These are phyloP conservation scores for Berghia stephanieae DNA, from an alignment of 1,140 invertebrate genomes.

Conservation along the genomic window DNA sequence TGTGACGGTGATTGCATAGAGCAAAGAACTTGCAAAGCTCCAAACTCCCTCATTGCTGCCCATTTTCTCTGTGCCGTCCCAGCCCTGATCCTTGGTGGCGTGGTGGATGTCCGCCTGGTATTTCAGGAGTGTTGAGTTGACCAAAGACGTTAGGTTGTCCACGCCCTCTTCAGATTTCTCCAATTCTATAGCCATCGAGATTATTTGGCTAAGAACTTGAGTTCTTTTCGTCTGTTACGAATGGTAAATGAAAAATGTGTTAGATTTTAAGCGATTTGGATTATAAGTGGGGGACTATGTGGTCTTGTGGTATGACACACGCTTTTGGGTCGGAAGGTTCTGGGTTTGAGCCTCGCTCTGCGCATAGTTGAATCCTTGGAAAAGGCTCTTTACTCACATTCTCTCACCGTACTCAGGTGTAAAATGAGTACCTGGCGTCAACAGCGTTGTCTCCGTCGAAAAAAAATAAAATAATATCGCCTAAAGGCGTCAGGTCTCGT, in stretches of 20 bases:
- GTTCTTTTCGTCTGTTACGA: slow-evolving; percentile 12
- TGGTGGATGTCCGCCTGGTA: slow-evolving; percentile 47
- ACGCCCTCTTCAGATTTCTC: slow-evolving; percentile 25
- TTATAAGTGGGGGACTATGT: no score
- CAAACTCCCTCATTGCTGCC: slow-evolving; percentile 68
- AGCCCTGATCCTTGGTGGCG: slow-evolving; percentile 49
- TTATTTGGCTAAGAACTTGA: slow-evolving; percentile 23
- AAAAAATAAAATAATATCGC: no score
- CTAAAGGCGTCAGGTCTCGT: no score
- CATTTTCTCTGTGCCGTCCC: slow-evolving; percentile 43
- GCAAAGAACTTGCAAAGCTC: slow-evolving; percentile 83
- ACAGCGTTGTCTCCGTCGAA: no score
- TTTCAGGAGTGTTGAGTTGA: slow-evolving; percentile 40
- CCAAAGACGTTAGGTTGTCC: slow-evolving; percentile 38
- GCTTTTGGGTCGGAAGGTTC: no score
- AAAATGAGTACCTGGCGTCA: no score
- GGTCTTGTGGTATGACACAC: no score
- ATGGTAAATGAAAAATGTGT: neutral
- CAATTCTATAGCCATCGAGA: slow-evolving; percentile 31
- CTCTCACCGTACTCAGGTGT: no score
- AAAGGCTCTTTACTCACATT: no score
- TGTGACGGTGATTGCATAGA: slow-evolving; percentile 95
- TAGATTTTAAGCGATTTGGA: no score
- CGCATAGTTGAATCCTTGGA: no score
- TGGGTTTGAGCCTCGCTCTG: no score